Evolutionary conservation across 2,797 vertebrate genomes (phyloP).

Genomic region (Antrozous pallidus): DNA sequence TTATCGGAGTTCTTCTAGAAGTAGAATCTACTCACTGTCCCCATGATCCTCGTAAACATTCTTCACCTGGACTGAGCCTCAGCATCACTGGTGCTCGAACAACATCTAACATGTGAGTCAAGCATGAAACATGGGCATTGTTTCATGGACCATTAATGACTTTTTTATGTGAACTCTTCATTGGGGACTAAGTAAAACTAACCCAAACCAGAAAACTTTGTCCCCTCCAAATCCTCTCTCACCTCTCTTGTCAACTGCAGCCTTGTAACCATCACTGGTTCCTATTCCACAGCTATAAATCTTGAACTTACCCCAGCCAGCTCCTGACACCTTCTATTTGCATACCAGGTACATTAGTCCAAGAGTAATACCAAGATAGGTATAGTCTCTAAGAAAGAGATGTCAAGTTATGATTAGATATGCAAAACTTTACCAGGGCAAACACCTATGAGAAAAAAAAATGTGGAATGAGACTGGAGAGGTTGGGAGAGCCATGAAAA

Average conservation of each 20-base stretch:
- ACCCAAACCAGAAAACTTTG: neutral
- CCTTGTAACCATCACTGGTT: neutral
- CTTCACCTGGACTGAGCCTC: neutral
- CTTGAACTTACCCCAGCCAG: neutral
- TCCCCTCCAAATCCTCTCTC: neutral
- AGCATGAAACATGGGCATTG: neutral
- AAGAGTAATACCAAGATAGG: neutral
- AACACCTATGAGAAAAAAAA: neutral
- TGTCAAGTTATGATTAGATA: neutral
- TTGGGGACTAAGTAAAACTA: constrained; percentile 4
- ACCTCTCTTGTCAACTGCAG: neutral
- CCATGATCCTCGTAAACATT: neutral
- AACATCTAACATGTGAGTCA: neutral
- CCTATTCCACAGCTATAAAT: neutral
- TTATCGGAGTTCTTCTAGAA: neutral
- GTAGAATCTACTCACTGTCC: neutral
- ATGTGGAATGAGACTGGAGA: neutral
- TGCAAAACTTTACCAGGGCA: neutral
- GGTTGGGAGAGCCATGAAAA: neutral
- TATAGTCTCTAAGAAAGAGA: neutral
- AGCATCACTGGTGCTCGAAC: neutral
- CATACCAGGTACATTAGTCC: neutral
- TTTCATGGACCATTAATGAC: neutral
- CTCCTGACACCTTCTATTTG: neutral
- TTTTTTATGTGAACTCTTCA: neutral